Percentiles rank a stretch among this genome's conserved stretches.
These are phyloP conservation scores for Maylandia zebra DNA, from an alignment of 2,113 vertebrate species.

Conservation along the genomic window DNA sequence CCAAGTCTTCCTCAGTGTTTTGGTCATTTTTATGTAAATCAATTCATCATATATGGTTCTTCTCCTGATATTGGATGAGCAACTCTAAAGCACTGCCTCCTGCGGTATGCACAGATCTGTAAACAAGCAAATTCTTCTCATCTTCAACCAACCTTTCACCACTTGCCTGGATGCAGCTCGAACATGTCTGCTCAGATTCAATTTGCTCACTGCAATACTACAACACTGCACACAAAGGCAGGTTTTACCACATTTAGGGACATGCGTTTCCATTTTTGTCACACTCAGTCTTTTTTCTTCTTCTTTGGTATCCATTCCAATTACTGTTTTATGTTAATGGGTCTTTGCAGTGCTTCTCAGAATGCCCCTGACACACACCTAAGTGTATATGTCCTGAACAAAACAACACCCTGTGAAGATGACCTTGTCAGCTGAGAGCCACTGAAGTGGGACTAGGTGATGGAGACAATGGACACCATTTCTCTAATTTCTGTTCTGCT, in stretches of 20 bases:
- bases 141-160: not conserved
- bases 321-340: not conserved
- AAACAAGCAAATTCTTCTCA: not conserved
- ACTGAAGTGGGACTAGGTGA: constrained; percentile 13
- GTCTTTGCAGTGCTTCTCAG: not conserved
- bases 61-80: not conserved
- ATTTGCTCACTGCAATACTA: not conserved
- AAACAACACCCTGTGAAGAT: not conserved
- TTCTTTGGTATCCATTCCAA: not conserved
- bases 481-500: constrained; percentile 21
- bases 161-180: not conserved
- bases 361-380: not conserved
- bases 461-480: not conserved
- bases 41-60: not conserved
- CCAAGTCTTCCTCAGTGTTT: not conserved
- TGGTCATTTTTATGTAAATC: not conserved
- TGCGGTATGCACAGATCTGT: not conserved
- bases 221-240: not conserved
- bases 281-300: not conserved
- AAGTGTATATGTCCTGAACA: not conserved
- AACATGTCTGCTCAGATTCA: not conserved
- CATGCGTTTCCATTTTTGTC: not conserved
- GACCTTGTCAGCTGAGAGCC: not conserved
- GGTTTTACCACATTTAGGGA: not conserved
- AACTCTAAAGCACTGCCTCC: not conserved